Evolutionary conservation across 2,888 invertebrate genomes (phyloP), one percentile per base, ranked within the genome.

Genomic region (Scaptomyza parva): DNA sequence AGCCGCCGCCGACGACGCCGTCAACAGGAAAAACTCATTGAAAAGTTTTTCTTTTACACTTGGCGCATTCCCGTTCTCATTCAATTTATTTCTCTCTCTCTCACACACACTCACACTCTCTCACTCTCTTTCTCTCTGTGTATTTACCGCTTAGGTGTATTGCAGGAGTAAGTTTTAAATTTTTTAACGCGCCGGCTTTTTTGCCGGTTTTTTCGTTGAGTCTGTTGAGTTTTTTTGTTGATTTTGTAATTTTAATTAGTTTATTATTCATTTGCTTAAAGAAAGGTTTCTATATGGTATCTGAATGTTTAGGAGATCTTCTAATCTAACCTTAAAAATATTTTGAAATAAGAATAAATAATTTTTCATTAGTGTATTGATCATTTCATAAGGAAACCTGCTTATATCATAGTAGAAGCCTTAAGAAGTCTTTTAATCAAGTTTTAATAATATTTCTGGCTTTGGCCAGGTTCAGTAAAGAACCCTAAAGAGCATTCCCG

Each of bases 1-100:
- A 70, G 78, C 76, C 74, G 80, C 76, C 74, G 59, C 24, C 64
- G 60, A 35, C 63, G 39, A 20, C 9, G 28, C 54, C 67, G 66
- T 54, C 72, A 35, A 77, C 88, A 85, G 89, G 89, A 88, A 88
- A 89, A 88, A 85, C 89, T 88, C 88, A 88, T 89, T 89, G 88
- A 89, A 89, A 89, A 89, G 47, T 88, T 88, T 82, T 89, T 75
- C 86, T 83, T 89, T 87, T 85, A 83, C 81, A 82, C 78, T 87
- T 79, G 78, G 76, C 82, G 77, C 75, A 77, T 53, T 77, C 45
- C 44, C 62, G 58, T 45, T 54, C 22, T 30, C 45, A 35, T 20
- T 63, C 50, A 39, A 40, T 48, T 44, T 51, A n/a, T n/a, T n/a
- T n/a, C n/a, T n/a, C n/a, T n/a, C n/a, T n/a, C n/a, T n/a, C 35